These are phyloP conservation scores for Chaenocephalus aceratus DNA, from an alignment of 2,113 vertebrate species.

Conservation along the genomic window DNA sequence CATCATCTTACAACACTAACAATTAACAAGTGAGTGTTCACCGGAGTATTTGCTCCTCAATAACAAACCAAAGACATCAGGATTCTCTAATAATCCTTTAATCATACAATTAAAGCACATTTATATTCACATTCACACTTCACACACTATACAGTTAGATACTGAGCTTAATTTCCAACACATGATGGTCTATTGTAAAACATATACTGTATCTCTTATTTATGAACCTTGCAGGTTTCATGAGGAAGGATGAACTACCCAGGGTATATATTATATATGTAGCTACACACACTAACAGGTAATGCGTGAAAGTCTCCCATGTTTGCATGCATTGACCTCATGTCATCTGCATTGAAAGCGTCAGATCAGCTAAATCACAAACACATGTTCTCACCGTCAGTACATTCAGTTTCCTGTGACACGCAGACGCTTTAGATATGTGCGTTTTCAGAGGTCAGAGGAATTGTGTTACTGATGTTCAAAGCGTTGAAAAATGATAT, in stretches of 20 bases:
- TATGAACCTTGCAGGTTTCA: background rate
- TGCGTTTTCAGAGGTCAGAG: background rate
- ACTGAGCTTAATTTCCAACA: background rate
- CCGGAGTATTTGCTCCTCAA: background rate
- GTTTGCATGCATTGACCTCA: background rate
- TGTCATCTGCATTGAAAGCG: background rate
- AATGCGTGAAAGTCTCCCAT: background rate
- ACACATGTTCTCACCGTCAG: background rate
- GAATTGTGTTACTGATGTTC: too few species aligned
- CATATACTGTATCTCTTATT: background rate
- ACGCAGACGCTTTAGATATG: background rate
- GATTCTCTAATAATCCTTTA: background rate
- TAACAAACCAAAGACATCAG: background rate
- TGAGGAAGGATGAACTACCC: background rate
- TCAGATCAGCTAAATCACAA: background rate
- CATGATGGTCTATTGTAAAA: background rate
- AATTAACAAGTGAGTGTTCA: background rate
- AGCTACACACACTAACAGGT: background rate
- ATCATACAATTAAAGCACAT: background rate
- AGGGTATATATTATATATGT: too few species aligned
- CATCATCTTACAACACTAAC: background rate
- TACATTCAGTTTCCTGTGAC: background rate
- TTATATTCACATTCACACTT: background rate
- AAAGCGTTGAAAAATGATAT: too few species aligned
- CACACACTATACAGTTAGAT: background rate